Base-by-base conservation (phyloP, 2,797 vertebrate genomes). In the Argentina silus region DNA sequence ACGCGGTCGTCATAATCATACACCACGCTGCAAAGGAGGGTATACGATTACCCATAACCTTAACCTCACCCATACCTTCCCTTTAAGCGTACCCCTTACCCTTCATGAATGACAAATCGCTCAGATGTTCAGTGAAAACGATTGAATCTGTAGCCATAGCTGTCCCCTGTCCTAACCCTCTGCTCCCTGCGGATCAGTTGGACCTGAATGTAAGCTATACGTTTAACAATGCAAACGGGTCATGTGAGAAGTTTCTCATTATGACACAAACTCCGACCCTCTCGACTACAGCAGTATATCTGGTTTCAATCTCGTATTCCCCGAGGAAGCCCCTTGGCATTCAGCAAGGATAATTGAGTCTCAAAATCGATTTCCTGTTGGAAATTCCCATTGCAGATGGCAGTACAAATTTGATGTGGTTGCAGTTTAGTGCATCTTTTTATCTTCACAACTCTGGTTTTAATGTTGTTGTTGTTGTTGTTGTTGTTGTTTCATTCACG, bases 341-440 rank as follows among this genome's bases (percentile, higher is more conserved):
- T 72, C 67, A 71, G 44, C 57, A 80, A 76, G 78, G 72, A 84
- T 84, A 10, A 78, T 83, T 74, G 72, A 74, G 27, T 42, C 66
- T 70, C 50, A 77, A 67, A 74, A 80, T 76, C 59, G 61, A 78
- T 85, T 81, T 73, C 62, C 73, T 78, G 66, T 50, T 72, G 74
- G 68, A 83, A 79, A 51, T 82, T 83, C 85, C 76, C 78, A 73
- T 72, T 43, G 43, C 73, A 81, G 69, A 69, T 81, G 74, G 53
- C 64, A 61, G 7, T 61, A 17, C 17, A 61, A 72, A 71, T 77
- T 79, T 73, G 64, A 68, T 73, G 67, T 48, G 64, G 64, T 70
- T 65, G 51, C 59, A 68, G 19, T 19, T 27, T 68, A 68, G 5
- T 69, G 66, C 27, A 62, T 47, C 27, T 7, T 74, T 75, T 69